phyloP scores from a whole-genome alignment of 2,797 vertebrate genomes.

The Tympanoctomys barrerae region DNA sequence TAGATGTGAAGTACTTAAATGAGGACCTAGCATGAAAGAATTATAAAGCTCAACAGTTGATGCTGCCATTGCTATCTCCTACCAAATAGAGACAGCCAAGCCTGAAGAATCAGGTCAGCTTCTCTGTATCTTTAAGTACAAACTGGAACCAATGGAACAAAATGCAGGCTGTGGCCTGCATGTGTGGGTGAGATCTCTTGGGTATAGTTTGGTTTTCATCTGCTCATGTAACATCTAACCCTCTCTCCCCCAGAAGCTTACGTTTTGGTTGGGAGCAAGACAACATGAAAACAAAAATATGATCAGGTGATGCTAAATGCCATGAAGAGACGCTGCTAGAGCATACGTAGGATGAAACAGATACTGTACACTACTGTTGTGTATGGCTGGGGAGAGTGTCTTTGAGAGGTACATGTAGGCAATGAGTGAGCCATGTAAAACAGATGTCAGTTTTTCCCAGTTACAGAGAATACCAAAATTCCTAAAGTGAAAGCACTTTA shows the following conservation, averaged over 20 bases:
- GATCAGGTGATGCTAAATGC: not conserved
- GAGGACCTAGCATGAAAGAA: not conserved
- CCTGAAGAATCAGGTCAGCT: not conserved
- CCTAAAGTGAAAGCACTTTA: not conserved
- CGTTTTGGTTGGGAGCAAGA: not conserved
- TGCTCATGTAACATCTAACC: not conserved
- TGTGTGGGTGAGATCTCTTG: not conserved
- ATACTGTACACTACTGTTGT: not conserved
- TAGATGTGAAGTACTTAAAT: not conserved
- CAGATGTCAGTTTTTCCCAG: not conserved
- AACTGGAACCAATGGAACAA: not conserved
- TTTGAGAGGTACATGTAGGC: not conserved
- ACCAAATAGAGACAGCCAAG: not conserved
- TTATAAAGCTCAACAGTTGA: not conserved
- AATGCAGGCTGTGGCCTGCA: not conserved
- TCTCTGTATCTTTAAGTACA: not conserved
- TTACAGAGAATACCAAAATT: not conserved
- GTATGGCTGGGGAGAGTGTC: not conserved
- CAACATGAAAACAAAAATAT: not conserved
- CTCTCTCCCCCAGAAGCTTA: not conserved
- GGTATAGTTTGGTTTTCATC: not conserved
- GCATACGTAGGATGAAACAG: not conserved
- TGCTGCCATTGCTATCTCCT: not conserved
- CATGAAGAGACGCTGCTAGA: not conserved
- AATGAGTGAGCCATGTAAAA: not conserved